Evolutionary conservation across 2,113 vertebrate species (phyloP).

Genomic region (Callopanchax toddi): DNA sequence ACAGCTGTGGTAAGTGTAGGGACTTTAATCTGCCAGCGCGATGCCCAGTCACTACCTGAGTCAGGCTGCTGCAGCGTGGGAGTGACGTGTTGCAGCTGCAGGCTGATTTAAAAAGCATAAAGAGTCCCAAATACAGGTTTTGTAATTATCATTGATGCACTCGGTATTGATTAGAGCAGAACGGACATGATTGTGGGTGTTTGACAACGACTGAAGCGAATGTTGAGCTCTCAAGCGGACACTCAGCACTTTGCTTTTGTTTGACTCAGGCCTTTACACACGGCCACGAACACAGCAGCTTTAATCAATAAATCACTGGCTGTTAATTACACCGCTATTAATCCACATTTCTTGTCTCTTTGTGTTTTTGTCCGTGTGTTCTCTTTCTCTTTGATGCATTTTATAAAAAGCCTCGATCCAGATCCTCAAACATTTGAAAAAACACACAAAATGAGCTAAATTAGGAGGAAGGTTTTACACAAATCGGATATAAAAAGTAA

Average conservation of each 20-base stretch:
- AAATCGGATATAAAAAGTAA: background rate
- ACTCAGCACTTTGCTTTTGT: slow-evolving; percentile 50
- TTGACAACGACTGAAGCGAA: slow-evolving; percentile 21
- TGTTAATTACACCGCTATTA: slow-evolving; percentile 71
- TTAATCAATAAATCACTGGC: slow-evolving; percentile 76
- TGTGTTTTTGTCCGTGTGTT: background rate
- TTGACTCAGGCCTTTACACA: slow-evolving; percentile 52
- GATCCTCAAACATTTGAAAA: too few species aligned
- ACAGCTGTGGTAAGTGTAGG: slow-evolving; percentile 46
- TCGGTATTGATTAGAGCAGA: slow-evolving; percentile 18
- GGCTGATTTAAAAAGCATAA: slow-evolving; percentile 29
- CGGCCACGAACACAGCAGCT: slow-evolving; percentile 48
- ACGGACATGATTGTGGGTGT: slow-evolving; percentile 14
- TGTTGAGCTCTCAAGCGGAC: slow-evolving; percentile 29
- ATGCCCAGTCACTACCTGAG: slow-evolving; percentile 28
- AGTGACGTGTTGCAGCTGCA: slow-evolving; percentile 20
- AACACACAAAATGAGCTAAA: too few species aligned
- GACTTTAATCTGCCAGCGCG: slow-evolving; percentile 65
- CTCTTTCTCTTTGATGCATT: background rate
- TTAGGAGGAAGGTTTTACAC: background rate
- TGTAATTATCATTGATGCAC: background rate
- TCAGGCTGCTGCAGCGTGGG: slow-evolving; percentile 15
- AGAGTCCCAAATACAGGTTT: slow-evolving; percentile 9
- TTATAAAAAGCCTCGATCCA: too few species aligned
- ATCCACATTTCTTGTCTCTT: slow-evolving; percentile 34